Evolutionary conservation across 2,888 invertebrate genomes (phyloP).

Genomic region (Scaptomyza tumidula): DNA sequence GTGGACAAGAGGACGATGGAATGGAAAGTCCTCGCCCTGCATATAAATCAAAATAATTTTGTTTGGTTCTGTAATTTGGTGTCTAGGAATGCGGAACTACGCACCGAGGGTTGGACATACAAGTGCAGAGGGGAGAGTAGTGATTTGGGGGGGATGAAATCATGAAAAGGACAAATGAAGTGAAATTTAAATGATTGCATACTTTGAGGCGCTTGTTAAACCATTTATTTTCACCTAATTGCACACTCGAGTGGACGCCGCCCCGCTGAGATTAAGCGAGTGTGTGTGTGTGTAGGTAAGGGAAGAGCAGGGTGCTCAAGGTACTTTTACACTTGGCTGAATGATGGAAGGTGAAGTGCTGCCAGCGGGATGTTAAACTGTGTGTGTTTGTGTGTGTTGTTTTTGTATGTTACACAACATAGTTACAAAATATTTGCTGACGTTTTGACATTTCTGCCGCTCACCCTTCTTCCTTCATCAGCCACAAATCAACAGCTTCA

Average conservation of each 20-base stretch:
- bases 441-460: constrained; percentile 43
- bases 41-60: constrained; percentile 82
- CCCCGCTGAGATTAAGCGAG: not conserved
- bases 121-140: not conserved
- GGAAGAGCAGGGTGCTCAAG: constrained; percentile 25
- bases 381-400: not conserved
- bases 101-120: not conserved
- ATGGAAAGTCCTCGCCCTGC: constrained; percentile 48
- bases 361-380: not conserved
- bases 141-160: constrained; percentile 25
- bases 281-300: too few species aligned
- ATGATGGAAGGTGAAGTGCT: not conserved
- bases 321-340: constrained; percentile 61
- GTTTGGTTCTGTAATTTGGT: constrained; percentile 74
- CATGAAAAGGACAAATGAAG: constrained; percentile 81
- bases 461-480: not conserved
- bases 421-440: constrained; percentile 68
- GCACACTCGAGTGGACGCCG: constrained; percentile 76
- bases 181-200: constrained; percentile 81
- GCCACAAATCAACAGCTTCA: constrained; percentile 31
- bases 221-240: constrained; percentile 81
- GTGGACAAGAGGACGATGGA: not conserved
- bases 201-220: constrained; percentile 78
- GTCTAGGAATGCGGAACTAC: constrained; percentile 43
- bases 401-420: constrained; percentile 50